Base-by-base conservation (phyloP, 2,888 invertebrate species). In the Psococerastis gibbosa region DNA sequence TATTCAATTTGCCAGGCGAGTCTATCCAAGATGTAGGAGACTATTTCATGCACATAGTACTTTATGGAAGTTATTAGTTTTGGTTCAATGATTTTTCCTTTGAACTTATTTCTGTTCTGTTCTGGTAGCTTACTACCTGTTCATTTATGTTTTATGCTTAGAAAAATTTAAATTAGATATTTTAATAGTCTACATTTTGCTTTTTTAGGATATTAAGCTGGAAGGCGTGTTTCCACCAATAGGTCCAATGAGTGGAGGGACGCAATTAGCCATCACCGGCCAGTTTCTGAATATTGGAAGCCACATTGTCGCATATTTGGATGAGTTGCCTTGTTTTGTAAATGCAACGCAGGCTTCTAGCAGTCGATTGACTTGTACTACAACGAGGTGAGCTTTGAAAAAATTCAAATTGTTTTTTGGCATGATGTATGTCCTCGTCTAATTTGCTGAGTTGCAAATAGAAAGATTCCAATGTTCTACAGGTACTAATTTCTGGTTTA, bases 221-320 rank as follows among this genome's bases (percentile, higher is more conserved):
- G 75, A 75, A 48, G 80, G 83, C 1, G 68, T 91, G 47, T 77
- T 78, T 60, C 91, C 91, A 31, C 66, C 74, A 8, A 70, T 84
- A 50, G 97, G 97, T 0, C 97, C 97, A 1, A 77, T 83, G 54
- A 85, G 92, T 46, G 98, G 98, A n/a, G 97, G 97, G 2, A 95
- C 97, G 0, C 78, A 83, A 53, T 64, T 97, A 49, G 88, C 88
- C 5, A 79, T 98, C 52, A 81, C 81, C 48, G 98, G 98, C 5
- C 77, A 81, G 56, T 82, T 87, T 64, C 67, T 98, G 41, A 89
- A 95, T 58, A 89, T 92, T 54, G 97, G 97, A 13, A 85, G 87
- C 44, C 75, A 75, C 51, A 80, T 89, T 46, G 75, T 75, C 11
- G 87, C 88, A 0, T 84, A 73, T 58, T 65, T 88, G 32, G 84